Base-by-base conservation (phyloP, 2,888 invertebrate genomes). In the Platypus cylindrus region DNA sequence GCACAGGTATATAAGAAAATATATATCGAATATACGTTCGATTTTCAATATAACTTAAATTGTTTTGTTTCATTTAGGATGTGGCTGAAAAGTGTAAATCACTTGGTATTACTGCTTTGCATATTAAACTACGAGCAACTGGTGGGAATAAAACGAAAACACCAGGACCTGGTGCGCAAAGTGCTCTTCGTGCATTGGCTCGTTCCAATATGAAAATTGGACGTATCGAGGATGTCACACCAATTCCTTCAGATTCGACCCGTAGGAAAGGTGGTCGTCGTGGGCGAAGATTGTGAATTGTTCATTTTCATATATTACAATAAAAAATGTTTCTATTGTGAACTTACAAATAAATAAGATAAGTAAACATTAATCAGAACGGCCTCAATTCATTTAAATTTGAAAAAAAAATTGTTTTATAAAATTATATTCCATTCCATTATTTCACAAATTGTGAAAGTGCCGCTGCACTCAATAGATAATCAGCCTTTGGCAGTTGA, bases 201-300 rank as follows among this genome's bases (percentile, higher is more conserved):
- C 89, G 98, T 65, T 90, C 95, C 40, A 91, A 87, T 54, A 97
- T 98, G 93, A 97, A 97, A 67, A 98, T 98, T 64, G 98, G 98
- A 32, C 83, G 98, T 55, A 98, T 98, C 62, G 95, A 90, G 68
- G 98, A 98, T 73, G 98, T 98, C 7, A 98, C 98, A 7, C 98
- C 98, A 14, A 97, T 98, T 65, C 98, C 98, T 55, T 94, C 95
- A 36, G 98, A 99, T 68, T 86, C 91, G 44, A 98, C 97, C 35
- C 83, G 98, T 62, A 91, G 97, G 77, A 98, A 98, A 87, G 97
- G 97, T 61, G 98, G 98, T 68, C 82, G 98, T 60, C 85, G 98
- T 71, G 98, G 98, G 71, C 85, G 98, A 67, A 83, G 98, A 73
- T 78, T 98, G 78, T 98, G 94, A 75, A 67, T 60, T 64, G 58